Evolutionary conservation across 37 sponge, comb jelly and placozoan genomes (phyloP), one percentile per base, ranked within the genome.

Genomic region (Chondrilla cf. caribensis): DNA sequence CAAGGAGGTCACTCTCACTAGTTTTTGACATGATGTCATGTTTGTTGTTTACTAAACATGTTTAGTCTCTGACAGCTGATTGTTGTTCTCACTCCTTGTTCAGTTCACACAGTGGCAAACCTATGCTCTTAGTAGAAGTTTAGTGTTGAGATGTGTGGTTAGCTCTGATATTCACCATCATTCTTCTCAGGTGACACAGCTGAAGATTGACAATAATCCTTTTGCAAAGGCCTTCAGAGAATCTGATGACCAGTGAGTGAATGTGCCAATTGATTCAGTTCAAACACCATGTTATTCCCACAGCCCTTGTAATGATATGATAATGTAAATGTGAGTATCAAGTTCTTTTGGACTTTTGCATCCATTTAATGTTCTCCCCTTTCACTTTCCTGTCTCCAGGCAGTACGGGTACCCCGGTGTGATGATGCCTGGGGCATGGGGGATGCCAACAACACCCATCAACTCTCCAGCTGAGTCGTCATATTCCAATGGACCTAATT

Each of bases 151-250:
- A n/a, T n/a, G n/a, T n/a, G n/a, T n/a, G n/a, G n/a, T n/a, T n/a
- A n/a, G n/a, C n/a, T n/a, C n/a, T n/a, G n/a, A n/a, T n/a, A n/a
- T n/a, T 14, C 51, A 62, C 64, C 64, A 29, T n/a, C 64, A 25
- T 73, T 36, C 21, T 24, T 43, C 58, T 26, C 47, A 86, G 89
- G 88, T 93, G 14, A 93, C 94, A 19, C 90, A 93, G 60, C 84
- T 93, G 32, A 93, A 93, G 57, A 93, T 93, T 26, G 91, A 93
- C 67, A 77, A 93, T 60, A 93, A 93, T 54, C 94, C 91, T 35
- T 93, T 90, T 90, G 94, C 94, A 19, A 93, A 90, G 62, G 94
- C 91, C 9, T 93, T 93, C 29, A 47, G 91, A 0, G 91, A 93
- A 36, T 41, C 78, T 76, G 22, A 60, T n/a, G 91, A 90, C 2